Base-by-base conservation (phyloP, 1,140 invertebrate species). In the Venturia canescens region DNA sequence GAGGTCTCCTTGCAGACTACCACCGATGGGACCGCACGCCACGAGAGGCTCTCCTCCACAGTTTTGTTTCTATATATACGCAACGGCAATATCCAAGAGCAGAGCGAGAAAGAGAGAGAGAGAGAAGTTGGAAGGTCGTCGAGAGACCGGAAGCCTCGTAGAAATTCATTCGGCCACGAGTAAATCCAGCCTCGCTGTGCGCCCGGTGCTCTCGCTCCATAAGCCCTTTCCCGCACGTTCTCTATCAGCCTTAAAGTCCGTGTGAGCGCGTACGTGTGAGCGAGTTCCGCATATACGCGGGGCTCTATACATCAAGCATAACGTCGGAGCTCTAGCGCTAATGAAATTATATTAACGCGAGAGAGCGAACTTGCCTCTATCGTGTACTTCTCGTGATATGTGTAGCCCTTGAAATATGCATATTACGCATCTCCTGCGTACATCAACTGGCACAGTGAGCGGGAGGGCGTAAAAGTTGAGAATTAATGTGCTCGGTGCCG, bases 271-370 rank as follows among this genome's bases (percentile, higher is more conserved):
- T 53, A 53, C 15, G 11, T 53, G 50, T 11, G 3, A 16, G n/a
- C 15, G n/a, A 53, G 50, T 5, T 53, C 13, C 1, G 3, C 15
- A 53, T n/a, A 11, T 53, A 53, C 11, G 3, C 11, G 11, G 2
- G 50, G 3, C 50, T 53, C 13, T n/a, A 53, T 53, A n/a, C 15
- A n/a, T 53, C 13, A n/a, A 53, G 50, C 15, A 53, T 44, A 69
- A 23, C 29, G 69, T 11, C 69, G 69, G 27, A 53, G n/a, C 15
- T 53, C 50, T 53, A n/a, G 69, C 69, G 38, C 69, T 71, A 71
- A 71, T 71, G 69, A 71, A 71, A 71, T 71, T 71, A 71, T 71
- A 69, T 69, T 69, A 69, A 69, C 66, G 66, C 66, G 26, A 69
- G 66, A 69, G 66, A 34, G 27, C 66, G 29, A 69, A 69, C 26